Percentiles rank a stretch among this genome's conserved stretches.
Evolutionary conservation across 2,888 invertebrate genomes (phyloP).

Genomic region (Leptinotarsa tumamoca): DNA sequence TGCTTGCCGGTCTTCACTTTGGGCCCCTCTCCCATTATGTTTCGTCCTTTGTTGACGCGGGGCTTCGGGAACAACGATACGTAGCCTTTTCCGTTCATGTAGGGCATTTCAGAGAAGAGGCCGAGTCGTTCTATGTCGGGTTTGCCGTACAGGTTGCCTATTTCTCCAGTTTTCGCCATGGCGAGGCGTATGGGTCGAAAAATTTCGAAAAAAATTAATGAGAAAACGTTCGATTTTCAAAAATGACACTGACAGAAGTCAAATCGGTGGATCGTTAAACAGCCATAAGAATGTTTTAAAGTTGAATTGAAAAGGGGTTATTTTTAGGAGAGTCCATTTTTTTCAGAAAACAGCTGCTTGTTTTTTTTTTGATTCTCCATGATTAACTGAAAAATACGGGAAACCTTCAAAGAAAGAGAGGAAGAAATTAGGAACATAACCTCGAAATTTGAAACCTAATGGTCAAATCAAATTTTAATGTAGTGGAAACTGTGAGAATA

Average conservation of each 20-base stretch:
- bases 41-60: conserved; percentile 51
- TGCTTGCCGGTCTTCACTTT: conserved; percentile 64
- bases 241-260: conserved; percentile 4
- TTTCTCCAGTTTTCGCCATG: conserved; percentile 16
- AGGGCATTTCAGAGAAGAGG: conserved; percentile 65
- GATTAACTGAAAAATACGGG: no score
- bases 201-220: not conserved
- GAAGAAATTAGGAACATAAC: no score
- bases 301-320: no score
- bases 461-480: no score
- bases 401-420: no score
- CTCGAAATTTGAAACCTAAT: no score
- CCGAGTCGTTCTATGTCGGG: conserved; percentile 66
- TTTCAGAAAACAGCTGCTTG: no score
- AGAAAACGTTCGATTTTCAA: not conserved
- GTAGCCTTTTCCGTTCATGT: conserved; percentile 61
- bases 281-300: no score
- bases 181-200: not conserved
- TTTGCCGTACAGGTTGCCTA: conserved; percentile 57
- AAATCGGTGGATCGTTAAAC: not conserved
- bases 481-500: no score
- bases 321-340: no score
- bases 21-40: conserved; percentile 59
- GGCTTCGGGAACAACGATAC: conserved; percentile 54
- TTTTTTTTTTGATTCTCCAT: no score